phyloP scores from a whole-genome alignment of 2,797 vertebrate species.

The Notolepis coatsorum region DNA sequence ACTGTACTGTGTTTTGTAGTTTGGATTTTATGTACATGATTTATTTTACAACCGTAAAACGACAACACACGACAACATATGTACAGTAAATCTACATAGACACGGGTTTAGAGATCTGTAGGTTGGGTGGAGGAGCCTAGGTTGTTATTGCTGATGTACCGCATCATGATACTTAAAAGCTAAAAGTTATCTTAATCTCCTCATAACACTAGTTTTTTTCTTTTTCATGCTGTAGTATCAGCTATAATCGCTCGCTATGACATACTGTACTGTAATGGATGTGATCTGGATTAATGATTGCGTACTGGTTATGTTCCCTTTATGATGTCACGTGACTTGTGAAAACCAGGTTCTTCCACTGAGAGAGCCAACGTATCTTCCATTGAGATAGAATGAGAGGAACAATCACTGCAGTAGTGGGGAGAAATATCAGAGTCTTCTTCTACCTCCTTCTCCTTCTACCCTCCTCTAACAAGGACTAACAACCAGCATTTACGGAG shows the following conservation, averaged over 20 bases:
- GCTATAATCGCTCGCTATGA: constrained; percentile 27
- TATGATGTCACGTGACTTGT: background rate
- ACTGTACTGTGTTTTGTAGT: constrained; percentile 38
- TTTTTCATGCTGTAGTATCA: constrained; percentile 28
- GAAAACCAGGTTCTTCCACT: background rate
- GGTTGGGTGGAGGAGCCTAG: constrained; percentile 30
- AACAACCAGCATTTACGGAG: constrained; percentile 39
- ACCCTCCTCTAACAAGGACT: background rate
- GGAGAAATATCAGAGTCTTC: constrained; percentile 35
- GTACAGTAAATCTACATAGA: constrained; percentile 69
- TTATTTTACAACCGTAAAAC: constrained; percentile 46
- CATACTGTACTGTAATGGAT: constrained; percentile 45
- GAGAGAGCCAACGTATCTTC: constrained; percentile 2
- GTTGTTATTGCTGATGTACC: constrained; percentile 71
- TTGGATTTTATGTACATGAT: constrained; percentile 42
- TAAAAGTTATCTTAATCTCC: constrained; percentile 44
- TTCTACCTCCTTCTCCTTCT: constrained; percentile 37
- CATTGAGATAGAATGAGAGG: background rate
- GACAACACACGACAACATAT: constrained; percentile 64
- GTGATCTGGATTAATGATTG: constrained; percentile 9
- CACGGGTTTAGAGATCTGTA: constrained; percentile 53
- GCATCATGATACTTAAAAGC: constrained; percentile 45
- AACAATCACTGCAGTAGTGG: background rate
- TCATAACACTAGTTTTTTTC: constrained; percentile 63
- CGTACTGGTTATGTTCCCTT: constrained; percentile 22